Conservation (phyloP, 2,888 invertebrate genomes). For the Apeira syringaria region DNA sequence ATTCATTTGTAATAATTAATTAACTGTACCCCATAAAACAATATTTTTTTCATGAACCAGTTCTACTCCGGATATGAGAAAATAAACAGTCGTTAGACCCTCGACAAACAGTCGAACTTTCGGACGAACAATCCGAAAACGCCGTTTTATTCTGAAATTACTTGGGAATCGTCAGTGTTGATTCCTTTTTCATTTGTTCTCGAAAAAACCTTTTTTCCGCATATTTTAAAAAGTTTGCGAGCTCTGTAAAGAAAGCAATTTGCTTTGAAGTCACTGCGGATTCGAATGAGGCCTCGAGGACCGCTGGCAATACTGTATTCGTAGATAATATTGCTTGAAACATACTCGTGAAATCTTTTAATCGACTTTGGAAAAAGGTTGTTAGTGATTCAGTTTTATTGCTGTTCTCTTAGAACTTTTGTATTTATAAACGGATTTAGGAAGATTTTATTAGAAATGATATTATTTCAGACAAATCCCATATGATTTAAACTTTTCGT, state of each 20-base stretch:
- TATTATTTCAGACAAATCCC: too few relatives aligned
- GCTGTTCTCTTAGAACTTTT: too few relatives aligned
- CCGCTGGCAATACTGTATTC: constrained; percentile 15
- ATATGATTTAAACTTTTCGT: too few relatives aligned
- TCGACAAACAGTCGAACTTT: constrained; percentile 20
- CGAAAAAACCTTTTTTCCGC: constrained; percentile 41
- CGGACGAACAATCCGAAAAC: constrained; percentile 27
- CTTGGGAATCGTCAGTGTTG: constrained; percentile 33
- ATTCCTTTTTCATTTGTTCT: constrained; percentile 45
- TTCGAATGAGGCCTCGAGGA: constrained; percentile 19
- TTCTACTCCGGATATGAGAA: background rate
- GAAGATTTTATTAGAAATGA: too few relatives aligned
- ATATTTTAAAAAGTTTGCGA: constrained; percentile 52
- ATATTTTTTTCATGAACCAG: too few relatives aligned
- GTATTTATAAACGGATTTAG: too few relatives aligned
- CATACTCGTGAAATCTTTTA: too few relatives aligned
- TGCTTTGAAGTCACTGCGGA: constrained; percentile 44
- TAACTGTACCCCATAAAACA: too few relatives aligned
- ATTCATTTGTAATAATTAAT: too few relatives aligned
- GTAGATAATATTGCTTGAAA: constrained; percentile 1
- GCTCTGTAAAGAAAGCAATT: constrained; percentile 48
- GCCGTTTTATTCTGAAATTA: constrained; percentile 27
- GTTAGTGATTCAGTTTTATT: too few relatives aligned
- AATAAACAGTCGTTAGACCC: constrained; percentile 22
- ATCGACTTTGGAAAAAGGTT: too few relatives aligned